Evolutionary conservation across 2,797 vertebrate species (phyloP).

Genomic region (Pangasius larnaudii): DNA sequence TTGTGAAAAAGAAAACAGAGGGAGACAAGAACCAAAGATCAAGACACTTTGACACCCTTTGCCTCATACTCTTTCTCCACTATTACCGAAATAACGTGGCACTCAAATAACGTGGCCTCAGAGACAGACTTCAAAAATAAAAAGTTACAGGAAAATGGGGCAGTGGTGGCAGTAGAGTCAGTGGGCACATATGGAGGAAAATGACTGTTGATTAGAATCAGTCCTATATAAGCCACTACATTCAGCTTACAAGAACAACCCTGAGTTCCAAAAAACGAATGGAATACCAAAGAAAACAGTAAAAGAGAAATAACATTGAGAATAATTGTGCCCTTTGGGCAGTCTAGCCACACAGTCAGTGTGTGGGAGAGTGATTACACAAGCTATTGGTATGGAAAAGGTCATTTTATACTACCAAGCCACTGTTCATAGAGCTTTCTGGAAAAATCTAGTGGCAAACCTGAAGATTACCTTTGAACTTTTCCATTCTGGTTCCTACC

Average conservation of each 20-base stretch:
- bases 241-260: slow-evolving; percentile 60
- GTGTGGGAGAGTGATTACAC: slow-evolving; percentile 41
- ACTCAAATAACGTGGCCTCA: slow-evolving; percentile 39
- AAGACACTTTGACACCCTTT: slow-evolving; percentile 22
- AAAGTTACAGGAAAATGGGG: slow-evolving; percentile 23
- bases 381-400: slow-evolving; percentile 54
- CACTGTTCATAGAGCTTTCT: slow-evolving; percentile 23
- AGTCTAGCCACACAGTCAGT: slow-evolving; percentile 24
- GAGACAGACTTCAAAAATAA: slow-evolving; percentile 50
- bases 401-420: slow-evolving; percentile 35
- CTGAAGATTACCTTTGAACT: slow-evolving; percentile 37
- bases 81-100: slow-evolving; percentile 43
- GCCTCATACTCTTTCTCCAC: slow-evolving; percentile 32
- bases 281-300: slow-evolving; percentile 43
- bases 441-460: slow-evolving; percentile 40
- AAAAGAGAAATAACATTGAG: slow-evolving; percentile 45
- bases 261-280: slow-evolving; percentile 46
- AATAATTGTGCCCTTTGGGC: slow-evolving; percentile 56
- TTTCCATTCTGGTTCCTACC: neutral
- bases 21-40: neutral
- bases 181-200: slow-evolving; percentile 48
- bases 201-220: slow-evolving; percentile 66
- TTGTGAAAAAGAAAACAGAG: neutral
- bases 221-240: slow-evolving; percentile 54
- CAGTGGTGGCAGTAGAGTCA: slow-evolving; percentile 26